Base-by-base conservation (phyloP, 2,888 invertebrate genomes). In the Pollenia angustigena region DNA sequence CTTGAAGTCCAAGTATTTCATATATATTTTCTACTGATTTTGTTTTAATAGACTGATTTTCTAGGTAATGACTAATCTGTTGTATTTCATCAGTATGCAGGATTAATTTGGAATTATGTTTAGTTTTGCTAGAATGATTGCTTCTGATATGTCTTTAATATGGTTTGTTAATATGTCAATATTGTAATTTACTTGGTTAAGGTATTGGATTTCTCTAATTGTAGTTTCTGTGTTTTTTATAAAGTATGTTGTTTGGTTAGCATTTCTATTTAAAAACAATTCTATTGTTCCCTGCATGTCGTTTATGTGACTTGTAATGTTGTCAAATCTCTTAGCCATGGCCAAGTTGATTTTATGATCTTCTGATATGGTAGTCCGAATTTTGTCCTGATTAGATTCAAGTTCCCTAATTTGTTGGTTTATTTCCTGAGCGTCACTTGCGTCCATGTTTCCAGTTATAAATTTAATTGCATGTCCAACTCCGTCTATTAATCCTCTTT, bases 21-120 rank as follows among this genome's bases (percentile, higher is more conserved):
- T 88, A 87, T 48, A 88, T 74, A n/a, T 85, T 56, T 69, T 87
- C 85, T 52, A 84, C 18, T 3, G 88, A 87, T 68, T 69, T 60
- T n/a, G 81, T 66, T 16, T 71, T 18, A 66, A 88, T 79, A 2
- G 58, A 44, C 80, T 78, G 60, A 12, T 85, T 81, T 16, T 60
- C 58, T 23, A 87, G 23, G 6, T 76, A 64, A 4, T 71, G 40
- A 1, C 80, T 50, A 40, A 88, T 87, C 44, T 87, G 64, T 56
- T 66, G 16, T 18, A 86, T 52, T 86, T 88, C 87, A 2, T 69
- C 60, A 12, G 76, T 69, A 44, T 74, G 78, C 50, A 88, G 42
- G 16, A 88, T 85, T 50, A 18, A 18, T 18, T 18, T 18, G 18
- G 18, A 18, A 18, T 18, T 18, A 18, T 18, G 18, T 18, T 18